phyloP scores from a whole-genome alignment of 2,888 invertebrate species.

The Sinopyrophorus schimmeli region DNA sequence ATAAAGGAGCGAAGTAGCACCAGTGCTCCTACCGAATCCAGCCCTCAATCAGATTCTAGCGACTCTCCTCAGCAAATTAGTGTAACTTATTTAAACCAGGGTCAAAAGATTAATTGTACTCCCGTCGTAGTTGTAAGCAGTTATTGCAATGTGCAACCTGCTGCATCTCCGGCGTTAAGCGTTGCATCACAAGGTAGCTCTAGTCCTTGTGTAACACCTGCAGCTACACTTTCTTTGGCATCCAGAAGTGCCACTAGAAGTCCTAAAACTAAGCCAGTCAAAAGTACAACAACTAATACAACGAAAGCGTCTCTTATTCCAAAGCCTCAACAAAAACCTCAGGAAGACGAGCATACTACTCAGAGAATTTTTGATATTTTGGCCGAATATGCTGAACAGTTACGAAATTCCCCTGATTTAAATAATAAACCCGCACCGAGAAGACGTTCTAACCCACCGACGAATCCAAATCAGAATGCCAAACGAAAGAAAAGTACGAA shows the following conservation, averaged over 20 bases:
- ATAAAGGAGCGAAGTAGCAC: slow-evolving; percentile 76
- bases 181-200: slow-evolving; percentile 63
- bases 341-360: slow-evolving; percentile 80
- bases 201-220: slow-evolving; percentile 62
- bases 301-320: slow-evolving; percentile 69
- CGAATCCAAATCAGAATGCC: slow-evolving; percentile 71
- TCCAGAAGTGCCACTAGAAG: slow-evolving; percentile 49
- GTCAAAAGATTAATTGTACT: slow-evolving; percentile 54
- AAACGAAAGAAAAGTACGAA: slow-evolving; percentile 69
- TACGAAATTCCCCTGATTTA: slow-evolving; percentile 76
- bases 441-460: slow-evolving; percentile 72
- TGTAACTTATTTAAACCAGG: slow-evolving; percentile 60
- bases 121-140: slow-evolving; percentile 63
- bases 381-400: slow-evolving; percentile 78
- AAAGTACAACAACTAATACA: slow-evolving; percentile 61
- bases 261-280: slow-evolving; percentile 61
- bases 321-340: slow-evolving; percentile 71
- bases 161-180: slow-evolving; percentile 61
- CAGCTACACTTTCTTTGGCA: slow-evolving; percentile 54
- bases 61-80: slow-evolving; percentile 56
- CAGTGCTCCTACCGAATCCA: slow-evolving; percentile 37
- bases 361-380: slow-evolving; percentile 78
- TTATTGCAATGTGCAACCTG: slow-evolving; percentile 57
- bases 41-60: slow-evolving; percentile 41
- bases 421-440: slow-evolving; percentile 82